Base-by-base conservation (phyloP, 2,888 invertebrate species). In the Capitulum mitella region DNA sequence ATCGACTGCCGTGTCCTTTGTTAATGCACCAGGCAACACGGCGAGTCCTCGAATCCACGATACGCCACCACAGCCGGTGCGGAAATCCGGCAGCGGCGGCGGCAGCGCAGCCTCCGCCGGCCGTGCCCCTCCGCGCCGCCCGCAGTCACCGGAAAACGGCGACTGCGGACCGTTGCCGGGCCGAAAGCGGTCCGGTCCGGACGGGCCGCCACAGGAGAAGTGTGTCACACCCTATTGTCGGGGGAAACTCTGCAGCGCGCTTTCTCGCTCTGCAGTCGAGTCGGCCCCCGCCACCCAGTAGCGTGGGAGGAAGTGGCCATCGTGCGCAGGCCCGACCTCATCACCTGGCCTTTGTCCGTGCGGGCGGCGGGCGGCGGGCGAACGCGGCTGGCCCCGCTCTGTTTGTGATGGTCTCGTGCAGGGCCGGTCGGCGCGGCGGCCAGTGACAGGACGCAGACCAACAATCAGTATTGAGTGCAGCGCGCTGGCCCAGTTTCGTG, bases 181-280 rank as follows among this genome's bases (percentile, higher is more conserved):
- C 10, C 58, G 58, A 58, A 10, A 58, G 58, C n/a, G n/a, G 58
- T 29, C 58, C n/a, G 10, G 58, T 22, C 51, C 12, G 51, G 51
- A 8, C n/a, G n/a, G 8, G n/a, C 58, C 58, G 58, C n/a, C n/a
- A 29, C 58, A 8, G 58, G 29, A 29, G 58, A 58, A 58, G 58
- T 58, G 58, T 58, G 58, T 58, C 58, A 29, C 58, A 29, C 58
- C 5, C 58, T 29, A 12, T 58, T 58, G 29, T 58, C 58, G 58
- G 58, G 51, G 58, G 58, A 58, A 58, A 58, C 58, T 58, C 22
- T 26, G 58, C 58, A 58, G 58, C n/a, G 58, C 58, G 58, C 5
- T 58, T 58, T 58, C 58, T 58, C 58, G 58, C 58, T 43, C 43
- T 43, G 43, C 43, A 43, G 43, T n/a, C 58, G 58, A n/a, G n/a